Conservation (phyloP, 2,888 invertebrate species). For the Seira sanloemensis region DNA sequence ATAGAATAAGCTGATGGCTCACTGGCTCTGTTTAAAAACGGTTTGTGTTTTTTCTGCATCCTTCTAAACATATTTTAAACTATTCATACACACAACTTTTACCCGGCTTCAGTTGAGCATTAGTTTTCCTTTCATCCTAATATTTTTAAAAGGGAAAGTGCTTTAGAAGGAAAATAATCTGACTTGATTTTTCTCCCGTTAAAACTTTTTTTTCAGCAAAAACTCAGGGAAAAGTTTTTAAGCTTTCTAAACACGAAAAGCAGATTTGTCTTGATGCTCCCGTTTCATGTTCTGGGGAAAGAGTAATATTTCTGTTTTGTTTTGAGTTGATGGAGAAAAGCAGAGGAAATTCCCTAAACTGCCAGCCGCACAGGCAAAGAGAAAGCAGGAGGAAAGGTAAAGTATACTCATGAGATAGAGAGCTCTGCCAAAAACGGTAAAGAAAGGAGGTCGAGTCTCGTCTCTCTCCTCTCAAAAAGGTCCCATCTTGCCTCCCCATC, state of each 20-base stretch:
- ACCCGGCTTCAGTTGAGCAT: too few species aligned
- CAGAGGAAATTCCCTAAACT: not conserved
- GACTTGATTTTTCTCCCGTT: too few species aligned
- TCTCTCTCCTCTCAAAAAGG: not conserved
- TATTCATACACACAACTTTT: too few species aligned
- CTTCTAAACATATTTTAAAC: too few species aligned
- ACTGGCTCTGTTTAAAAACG: too few species aligned
- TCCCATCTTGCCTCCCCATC: not conserved
- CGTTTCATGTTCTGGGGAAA: constrained; percentile 1
- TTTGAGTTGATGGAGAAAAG: not conserved
- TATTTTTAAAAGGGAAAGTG: too few species aligned
- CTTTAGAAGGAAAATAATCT: too few species aligned
- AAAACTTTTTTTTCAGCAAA: too few species aligned
- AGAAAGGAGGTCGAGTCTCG: not conserved
- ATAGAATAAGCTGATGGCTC: too few species aligned
- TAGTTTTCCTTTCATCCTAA: too few species aligned
- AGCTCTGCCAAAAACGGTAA: not conserved
- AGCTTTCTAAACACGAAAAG: constrained; percentile 10
- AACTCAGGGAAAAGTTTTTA: not conserved
- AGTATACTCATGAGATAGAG: not conserved
- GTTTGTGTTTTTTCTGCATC: too few species aligned
- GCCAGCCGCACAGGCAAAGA: not conserved
- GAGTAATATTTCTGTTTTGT: not conserved
- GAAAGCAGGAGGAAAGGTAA: constrained; percentile 13
- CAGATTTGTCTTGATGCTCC: constrained; percentile 8